These are phyloP conservation scores for Steinernema carpocapsae DNA, from an alignment of 2,888 invertebrate genomes.

Conservation along the genomic window DNA sequence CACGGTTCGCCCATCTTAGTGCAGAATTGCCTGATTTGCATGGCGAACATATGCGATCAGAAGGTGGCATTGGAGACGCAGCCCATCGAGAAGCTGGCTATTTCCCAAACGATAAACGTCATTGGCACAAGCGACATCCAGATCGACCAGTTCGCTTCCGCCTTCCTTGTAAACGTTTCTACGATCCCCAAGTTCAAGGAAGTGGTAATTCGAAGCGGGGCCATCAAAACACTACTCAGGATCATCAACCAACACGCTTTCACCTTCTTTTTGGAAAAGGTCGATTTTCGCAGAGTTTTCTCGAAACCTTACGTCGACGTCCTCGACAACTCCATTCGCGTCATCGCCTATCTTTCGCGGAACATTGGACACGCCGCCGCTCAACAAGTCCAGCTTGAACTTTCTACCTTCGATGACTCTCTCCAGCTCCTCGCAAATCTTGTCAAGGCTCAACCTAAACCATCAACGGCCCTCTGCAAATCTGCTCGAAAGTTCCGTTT, in stretches of 20 bases:
- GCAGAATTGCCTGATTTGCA: slow-evolving; percentile 22
- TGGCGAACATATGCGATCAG: slow-evolving; percentile 22
- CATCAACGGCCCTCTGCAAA: background rate
- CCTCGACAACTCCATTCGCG: slow-evolving; percentile 19
- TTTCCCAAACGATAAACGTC: background rate
- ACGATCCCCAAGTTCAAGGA: background rate
- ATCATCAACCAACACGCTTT: background rate
- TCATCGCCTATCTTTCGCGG: slow-evolving; percentile 5
- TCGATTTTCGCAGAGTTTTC: background rate
- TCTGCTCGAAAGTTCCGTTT: slow-evolving; percentile 5
- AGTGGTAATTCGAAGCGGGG: background rate
- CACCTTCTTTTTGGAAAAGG: background rate
- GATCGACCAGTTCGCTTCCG: slow-evolving; percentile 13
- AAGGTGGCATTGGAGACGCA: background rate
- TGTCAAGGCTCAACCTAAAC: background rate
- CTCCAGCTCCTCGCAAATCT: background rate
- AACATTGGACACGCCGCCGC: background rate
- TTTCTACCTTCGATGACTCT: background rate
- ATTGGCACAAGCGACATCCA: background rate
- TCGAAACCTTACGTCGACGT: slow-evolving; percentile 12
- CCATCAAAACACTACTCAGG: background rate
- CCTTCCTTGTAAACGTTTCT: background rate
- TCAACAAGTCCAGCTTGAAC: background rate
- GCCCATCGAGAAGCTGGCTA: background rate
- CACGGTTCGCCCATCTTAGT: slow-evolving; percentile 3